Base-by-base conservation (phyloP, 2,888 invertebrate genomes). In the Antheraea assamensis region DNA sequence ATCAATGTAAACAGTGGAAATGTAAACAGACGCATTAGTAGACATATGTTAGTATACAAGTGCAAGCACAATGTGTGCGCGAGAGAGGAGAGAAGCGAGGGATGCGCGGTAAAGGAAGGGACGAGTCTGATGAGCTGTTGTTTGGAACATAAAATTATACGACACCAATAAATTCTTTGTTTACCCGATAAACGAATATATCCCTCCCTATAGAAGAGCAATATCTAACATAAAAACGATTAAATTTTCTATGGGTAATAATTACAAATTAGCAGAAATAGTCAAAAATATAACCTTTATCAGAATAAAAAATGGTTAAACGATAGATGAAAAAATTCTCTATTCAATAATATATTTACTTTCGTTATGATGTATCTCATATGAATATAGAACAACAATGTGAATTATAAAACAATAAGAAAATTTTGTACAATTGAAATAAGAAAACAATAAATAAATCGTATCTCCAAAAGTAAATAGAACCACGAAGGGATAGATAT, bases 111-210 rank as follows among this genome's bases (percentile, higher is more conserved):
- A 72, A 75, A 61, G 74, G 74, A 74, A 76, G 77, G 75, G 75
- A 75, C 73, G 78, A 80, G 83, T 79, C 85, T 85, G 87, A 88
- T 88, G 90, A 90, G 90, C 89, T 90, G 93, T 93, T 94, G 94
- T 94, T 94, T 94, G 91, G 90, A 91, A 88, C 92, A 93, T 94
- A 91, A 94, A 94, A 92, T 92, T 94, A 94, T 94, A 94, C 92
- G 93, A 93, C 92, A 89, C 85, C 88, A 88, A 93, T 94, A 94
- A 94, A 94, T 92, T 91, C 88, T 91, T 89, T 94, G 92, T 94
- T 93, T 93, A 93, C 90, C 83, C 88, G 87, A 90, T 90, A 91
- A 90, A 92, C 90, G 88, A 90, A 89, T 85, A 88, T 87, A 87
- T 87, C 85, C 85, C 86, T 87, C 84, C 85, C 84, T 83, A 83